Base-by-base conservation (phyloP, 2,888 invertebrate species). In the Parnassius mnemosyne region DNA sequence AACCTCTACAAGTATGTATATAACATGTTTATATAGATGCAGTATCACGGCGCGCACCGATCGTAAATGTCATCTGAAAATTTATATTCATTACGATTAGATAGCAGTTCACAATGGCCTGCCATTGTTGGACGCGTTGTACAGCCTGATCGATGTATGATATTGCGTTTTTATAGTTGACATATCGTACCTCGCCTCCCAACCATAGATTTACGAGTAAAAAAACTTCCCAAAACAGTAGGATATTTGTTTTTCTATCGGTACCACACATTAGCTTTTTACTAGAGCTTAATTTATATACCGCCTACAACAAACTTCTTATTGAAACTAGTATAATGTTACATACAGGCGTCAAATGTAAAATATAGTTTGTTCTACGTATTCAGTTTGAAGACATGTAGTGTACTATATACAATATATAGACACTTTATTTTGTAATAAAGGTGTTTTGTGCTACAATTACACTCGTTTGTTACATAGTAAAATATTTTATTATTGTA, bases 41-140 rank as follows among this genome's bases (percentile, higher is more conserved):
- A 78, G 83, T 88, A 87, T 86, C 88, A 87, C 82, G 83, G 84
- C 79, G 86, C 79, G 85, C 79, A 80, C 76, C 82, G 87, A 86
- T 89, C 90, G 88, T 91, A 89, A 90, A 91, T 88, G 90, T 90
- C 90, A 89, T 89, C 86, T 84, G 85, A 87, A 89, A 89, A 91
- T 91, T 90, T 91, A 91, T 91, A 89, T 90, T 89, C 87, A 90
- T 88, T 87, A 89, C 90, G 89, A 89, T 89, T 89, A 89, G 90
- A 90, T 89, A 89, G 84, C 82, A 81, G 80, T 76, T 78, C 82
- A 87, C 87, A 88, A 89, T 85, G 77, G 82, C 80, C 79, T 73
- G 78, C 68, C 85, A 87, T 89, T 90, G 89, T 89, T 87, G 81
- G 77, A 72, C 78, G 78, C 76, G 72, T 34, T 76, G 77, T 81